phyloP scores from a whole-genome alignment of 2,888 invertebrate species.

The Alcis repandata region DNA sequence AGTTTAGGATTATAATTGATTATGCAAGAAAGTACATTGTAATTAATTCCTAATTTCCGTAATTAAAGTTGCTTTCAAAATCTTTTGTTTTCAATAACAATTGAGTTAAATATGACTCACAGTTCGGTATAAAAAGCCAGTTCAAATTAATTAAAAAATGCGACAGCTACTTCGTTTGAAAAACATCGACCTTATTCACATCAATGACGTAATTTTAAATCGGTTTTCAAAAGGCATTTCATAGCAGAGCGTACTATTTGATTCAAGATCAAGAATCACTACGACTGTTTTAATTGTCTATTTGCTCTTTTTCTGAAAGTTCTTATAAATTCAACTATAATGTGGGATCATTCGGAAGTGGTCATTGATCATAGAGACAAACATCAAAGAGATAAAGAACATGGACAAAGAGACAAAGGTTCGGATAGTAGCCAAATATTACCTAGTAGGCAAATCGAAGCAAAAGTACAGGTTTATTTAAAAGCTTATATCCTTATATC shows the following conservation, averaged over 20 bases:
- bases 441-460: background rate
- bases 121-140: background rate
- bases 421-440: conserved; percentile 42
- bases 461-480: no score
- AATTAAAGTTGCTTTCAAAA: conserved; percentile 13
- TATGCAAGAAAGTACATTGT: background rate
- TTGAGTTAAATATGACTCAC: conserved; percentile 11
- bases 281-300: no score
- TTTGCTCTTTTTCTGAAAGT: background rate
- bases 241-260: no score
- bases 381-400: no score
- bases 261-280: no score
- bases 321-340: conserved; percentile 23
- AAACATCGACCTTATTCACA: background rate
- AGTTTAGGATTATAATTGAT: background rate
- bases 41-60: background rate
- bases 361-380: conserved; percentile 52
- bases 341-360: conserved; percentile 39
- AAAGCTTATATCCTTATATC: no score
- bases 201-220: background rate
- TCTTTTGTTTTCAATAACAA: conserved; percentile 28
- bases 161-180: background rate
- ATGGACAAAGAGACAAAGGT: no score
- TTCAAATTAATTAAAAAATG: background rate
- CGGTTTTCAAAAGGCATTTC: no score